phyloP scores from a whole-genome alignment of 2,113 vertebrate genomes.

The Paramisgurnus dabryanus region DNA sequence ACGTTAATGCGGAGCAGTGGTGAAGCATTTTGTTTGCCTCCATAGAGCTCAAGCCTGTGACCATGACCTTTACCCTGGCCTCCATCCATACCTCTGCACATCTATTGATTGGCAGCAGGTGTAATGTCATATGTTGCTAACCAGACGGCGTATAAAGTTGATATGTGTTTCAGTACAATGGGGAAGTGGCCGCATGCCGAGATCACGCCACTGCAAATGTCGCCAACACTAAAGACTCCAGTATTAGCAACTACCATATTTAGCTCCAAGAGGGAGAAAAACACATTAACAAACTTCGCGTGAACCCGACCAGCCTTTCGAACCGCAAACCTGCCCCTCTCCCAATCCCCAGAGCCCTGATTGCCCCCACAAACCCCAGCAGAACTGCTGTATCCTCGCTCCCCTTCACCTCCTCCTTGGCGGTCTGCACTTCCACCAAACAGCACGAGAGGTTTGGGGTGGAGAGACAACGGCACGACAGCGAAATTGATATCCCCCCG shows the following conservation, averaged over 20 bases:
- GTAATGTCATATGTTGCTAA: slow-evolving; percentile 53
- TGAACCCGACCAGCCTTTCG: slow-evolving; percentile 45
- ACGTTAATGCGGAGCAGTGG: not conserved
- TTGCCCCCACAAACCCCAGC: slow-evolving; percentile 36
- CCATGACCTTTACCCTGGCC: slow-evolving; percentile 51
- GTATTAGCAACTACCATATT: slow-evolving; percentile 24
- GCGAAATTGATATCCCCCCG: slow-evolving; percentile 87
- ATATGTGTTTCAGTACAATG: not conserved
- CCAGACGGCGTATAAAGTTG: slow-evolving; percentile 33
- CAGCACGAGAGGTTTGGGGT: slow-evolving; percentile 71
- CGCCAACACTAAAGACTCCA: not conserved
- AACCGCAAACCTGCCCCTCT: slow-evolving; percentile 38
- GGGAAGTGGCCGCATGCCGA: not conserved
- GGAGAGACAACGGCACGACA: slow-evolving; percentile 79
- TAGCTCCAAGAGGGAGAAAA: slow-evolving; percentile 18
- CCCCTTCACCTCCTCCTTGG: slow-evolving; percentile 63
- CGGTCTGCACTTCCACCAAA: slow-evolving; percentile 64
- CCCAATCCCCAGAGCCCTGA: slow-evolving; percentile 23
- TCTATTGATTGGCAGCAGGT: slow-evolving; percentile 53
- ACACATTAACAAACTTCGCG: slow-evolving; percentile 52
- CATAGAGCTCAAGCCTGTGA: slow-evolving; percentile 2
- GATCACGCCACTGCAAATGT: not conserved
- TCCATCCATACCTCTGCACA: slow-evolving; percentile 38
- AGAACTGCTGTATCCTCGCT: slow-evolving; percentile 55
- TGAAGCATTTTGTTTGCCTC: slow-evolving; percentile 26